A percentile compares a stretch with the other conserved stretches of the same genome.
These are phyloP conservation scores for Drosophila quinaria DNA, from an alignment of 2,888 invertebrate species.

Conservation along the genomic window DNA sequence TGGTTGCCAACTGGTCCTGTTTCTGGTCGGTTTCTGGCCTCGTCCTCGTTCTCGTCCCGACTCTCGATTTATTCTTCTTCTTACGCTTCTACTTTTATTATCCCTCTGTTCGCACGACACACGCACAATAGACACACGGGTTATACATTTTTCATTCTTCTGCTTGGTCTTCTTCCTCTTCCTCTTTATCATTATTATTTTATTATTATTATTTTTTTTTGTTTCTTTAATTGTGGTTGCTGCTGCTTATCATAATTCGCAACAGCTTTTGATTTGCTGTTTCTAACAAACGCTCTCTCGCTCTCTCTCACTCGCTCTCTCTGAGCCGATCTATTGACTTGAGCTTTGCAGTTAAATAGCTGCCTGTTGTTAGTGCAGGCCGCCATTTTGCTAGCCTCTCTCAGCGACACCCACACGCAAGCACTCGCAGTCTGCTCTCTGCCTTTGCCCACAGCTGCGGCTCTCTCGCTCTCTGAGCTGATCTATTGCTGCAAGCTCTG, in stretches of 20 bases:
- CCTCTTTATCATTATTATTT: too few species aligned
- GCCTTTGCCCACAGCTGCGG: not conserved
- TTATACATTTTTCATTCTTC: constrained; percentile 2
- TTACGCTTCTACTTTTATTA: not conserved
- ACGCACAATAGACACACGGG: constrained; percentile 51
- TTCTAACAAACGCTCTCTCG: not conserved
- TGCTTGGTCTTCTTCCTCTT: not conserved
- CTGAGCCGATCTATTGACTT: constrained; percentile 11
- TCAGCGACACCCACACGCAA: not conserved
- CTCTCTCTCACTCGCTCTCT: not conserved
- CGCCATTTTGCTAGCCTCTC: constrained; percentile 4
- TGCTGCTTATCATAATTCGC: constrained; percentile 7
- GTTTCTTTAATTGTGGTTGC: constrained; percentile 2
- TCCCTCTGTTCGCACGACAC: constrained; percentile 12
- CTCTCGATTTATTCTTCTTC: not conserved
- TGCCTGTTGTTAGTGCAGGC: not conserved
- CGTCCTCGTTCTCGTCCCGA: constrained; percentile 11
- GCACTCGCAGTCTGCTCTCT: not conserved
- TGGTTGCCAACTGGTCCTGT: constrained; percentile 27
- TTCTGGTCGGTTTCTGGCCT: constrained; percentile 4
- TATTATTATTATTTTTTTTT: not conserved
- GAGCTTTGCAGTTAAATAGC: constrained; percentile 17
- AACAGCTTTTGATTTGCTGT: constrained; percentile 6
- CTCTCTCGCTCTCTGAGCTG: not conserved
- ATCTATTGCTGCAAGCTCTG: not conserved